These are phyloP conservation scores for Taurulus bubalis DNA, from an alignment of 2,113 vertebrate genomes.

Conservation along the genomic window DNA sequence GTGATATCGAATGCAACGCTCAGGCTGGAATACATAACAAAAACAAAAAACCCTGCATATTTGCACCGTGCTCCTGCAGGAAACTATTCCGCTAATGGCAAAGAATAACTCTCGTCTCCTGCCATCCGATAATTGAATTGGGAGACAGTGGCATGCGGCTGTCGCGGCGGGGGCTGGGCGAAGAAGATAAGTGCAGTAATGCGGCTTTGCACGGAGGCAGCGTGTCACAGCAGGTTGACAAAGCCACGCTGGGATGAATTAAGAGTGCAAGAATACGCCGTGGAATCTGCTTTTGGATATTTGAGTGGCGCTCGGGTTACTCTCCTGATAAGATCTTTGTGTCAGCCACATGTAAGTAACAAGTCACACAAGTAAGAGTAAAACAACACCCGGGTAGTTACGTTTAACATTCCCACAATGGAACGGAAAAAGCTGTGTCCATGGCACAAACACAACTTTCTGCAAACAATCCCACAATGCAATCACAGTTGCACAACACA, in stretches of 20 bases:
- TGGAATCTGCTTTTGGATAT: constrained; percentile 42
- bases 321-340: constrained; percentile 17
- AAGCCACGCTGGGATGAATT: constrained; percentile 38
- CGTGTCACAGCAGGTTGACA: constrained; percentile 48
- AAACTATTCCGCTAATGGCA: constrained; percentile 41
- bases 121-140: constrained; percentile 69
- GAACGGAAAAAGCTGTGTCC: not conserved
- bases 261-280: constrained; percentile 14
- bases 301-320: not conserved
- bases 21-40: constrained; percentile 8
- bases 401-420: not conserved
- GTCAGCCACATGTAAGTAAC: constrained; percentile 7
- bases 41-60: not conserved
- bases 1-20: constrained; percentile 23
- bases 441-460: not conserved
- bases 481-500: not conserved
- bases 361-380: too few relatives aligned
- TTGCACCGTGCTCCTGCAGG: constrained; percentile 8
- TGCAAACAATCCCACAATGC: not conserved
- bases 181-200: constrained; percentile 62
- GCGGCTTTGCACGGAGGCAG: constrained; percentile 32
- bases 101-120: constrained; percentile 55
- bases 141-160: constrained; percentile 54
- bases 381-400: not conserved
- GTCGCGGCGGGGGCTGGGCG: constrained; percentile 48